Evolutionary conservation across 2,797 vertebrate genomes (phyloP).

Genomic region (Chelon labrosus): DNA sequence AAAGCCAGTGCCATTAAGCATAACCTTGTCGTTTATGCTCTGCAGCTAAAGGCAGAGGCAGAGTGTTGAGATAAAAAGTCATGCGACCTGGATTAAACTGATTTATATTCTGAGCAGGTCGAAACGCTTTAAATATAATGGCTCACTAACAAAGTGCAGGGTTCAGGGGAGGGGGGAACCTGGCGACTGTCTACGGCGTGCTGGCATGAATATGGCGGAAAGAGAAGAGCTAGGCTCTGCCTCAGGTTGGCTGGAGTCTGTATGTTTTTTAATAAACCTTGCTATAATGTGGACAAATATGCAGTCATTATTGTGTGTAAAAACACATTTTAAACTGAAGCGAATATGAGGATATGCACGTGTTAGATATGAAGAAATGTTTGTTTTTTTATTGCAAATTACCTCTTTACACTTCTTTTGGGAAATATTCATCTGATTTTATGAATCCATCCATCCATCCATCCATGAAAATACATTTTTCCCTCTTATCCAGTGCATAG

Average conservation of each 20-base stretch:
- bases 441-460: too few species aligned
- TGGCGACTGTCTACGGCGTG: background rate
- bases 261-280: background rate
- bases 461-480: too few species aligned
- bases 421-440: too few species aligned
- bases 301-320: background rate
- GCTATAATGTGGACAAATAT: background rate
- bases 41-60: constrained; percentile 22
- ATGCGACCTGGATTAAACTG: constrained; percentile 42
- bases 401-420: too few species aligned
- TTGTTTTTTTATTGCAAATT: too few species aligned
- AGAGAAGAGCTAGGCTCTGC: background rate
- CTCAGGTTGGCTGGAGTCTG: background rate
- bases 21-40: constrained; percentile 33
- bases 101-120: constrained; percentile 46
- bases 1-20: constrained; percentile 18
- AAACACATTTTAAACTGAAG: background rate
- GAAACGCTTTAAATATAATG: constrained; percentile 38
- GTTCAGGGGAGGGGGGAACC: background rate
- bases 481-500: too few species aligned
- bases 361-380: too few species aligned
- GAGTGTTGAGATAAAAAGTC: constrained; percentile 37
- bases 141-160: constrained; percentile 11
- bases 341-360: background rate
- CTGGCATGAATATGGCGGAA: background rate